Evolutionary conservation across 2,888 invertebrate species (phyloP), one percentile per base, ranked within the genome.

Genomic region (Allolobophora icterica): DNA sequence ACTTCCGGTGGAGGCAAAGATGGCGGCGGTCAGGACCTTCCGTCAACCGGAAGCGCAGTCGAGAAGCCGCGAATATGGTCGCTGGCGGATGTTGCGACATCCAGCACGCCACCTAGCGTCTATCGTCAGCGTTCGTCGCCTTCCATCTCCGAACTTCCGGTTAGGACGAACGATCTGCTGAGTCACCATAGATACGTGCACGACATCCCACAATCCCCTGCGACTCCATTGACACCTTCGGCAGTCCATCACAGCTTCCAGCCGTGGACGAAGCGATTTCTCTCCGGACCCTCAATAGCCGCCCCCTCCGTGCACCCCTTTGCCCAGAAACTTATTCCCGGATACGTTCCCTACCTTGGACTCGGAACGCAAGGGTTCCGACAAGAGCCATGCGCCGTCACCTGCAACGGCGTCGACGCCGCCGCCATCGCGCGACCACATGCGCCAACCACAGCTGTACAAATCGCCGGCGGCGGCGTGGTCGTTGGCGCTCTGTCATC

Each of bases 61-160:
- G 87, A 87, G 8, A 93, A 93, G 91, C 95, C 95, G n/a, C 93
- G 94, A 89, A 95, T 95, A 91, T 95, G 95, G 95, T 94, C 94
- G 35, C 92, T 95, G 42, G 95, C 95, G 21, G 94, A 94, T 92
- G 94, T 94, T 24, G 95, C 94, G 19, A 94, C 95, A 4, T 94
- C 94, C 91, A 94, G 91, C 38, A 87, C 34, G 34, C 87, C 87
- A 1, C 30, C 87, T 35, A 87, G 87, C 87, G 71, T 71, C 71
- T 71, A 71, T 71, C 71, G 71, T 2, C 35, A 38, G 38, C 87
- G 35, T 24, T 24, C 35, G 21, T 34, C 87, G 8, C 87, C 87
- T 8, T 35, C 87, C 34, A 35, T 33, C 34, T 19, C 21, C 34
- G 35, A 35, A 87, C 87, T 87, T 87, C 87, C 87, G 87, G 87